Evolutionary conservation across 1,140 invertebrate genomes (phyloP).

Genomic region (Heliothis virescens): DNA sequence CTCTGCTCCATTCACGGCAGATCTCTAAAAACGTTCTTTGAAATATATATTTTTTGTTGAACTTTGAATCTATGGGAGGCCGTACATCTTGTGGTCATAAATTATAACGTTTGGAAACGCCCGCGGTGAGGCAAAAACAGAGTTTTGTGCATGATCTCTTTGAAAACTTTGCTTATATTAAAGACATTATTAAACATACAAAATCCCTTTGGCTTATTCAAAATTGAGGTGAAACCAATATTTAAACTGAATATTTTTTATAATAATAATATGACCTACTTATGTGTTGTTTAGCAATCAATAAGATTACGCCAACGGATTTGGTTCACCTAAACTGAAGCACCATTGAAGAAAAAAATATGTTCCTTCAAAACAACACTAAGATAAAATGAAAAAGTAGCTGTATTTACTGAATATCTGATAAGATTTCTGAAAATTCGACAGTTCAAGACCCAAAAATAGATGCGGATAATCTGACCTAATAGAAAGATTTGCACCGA

Average conservation of each 20-base stretch:
- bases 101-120: not conserved
- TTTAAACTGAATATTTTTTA: not conserved
- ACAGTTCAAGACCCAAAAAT: no score
- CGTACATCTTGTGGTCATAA: conserved; percentile 4
- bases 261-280: not conserved
- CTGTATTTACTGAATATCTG: no score
- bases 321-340: no score
- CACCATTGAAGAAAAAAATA: no score
- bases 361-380: no score
- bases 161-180: not conserved
- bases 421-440: no score
- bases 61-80: not conserved
- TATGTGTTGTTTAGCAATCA: no score
- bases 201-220: not conserved
- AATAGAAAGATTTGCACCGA: conserved; percentile 1
- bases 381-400: no score
- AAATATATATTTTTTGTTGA: conserved; percentile 7
- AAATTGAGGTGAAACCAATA: not conserved
- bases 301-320: no score
- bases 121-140: not conserved
- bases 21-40: conserved; percentile 2
- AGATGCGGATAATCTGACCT: not conserved
- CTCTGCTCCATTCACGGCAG: not conserved
- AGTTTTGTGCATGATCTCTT: not conserved
- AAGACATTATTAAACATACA: no score